These are phyloP conservation scores for Diadromus collaris DNA, from an alignment of 2,888 invertebrate species.

Conservation along the genomic window DNA sequence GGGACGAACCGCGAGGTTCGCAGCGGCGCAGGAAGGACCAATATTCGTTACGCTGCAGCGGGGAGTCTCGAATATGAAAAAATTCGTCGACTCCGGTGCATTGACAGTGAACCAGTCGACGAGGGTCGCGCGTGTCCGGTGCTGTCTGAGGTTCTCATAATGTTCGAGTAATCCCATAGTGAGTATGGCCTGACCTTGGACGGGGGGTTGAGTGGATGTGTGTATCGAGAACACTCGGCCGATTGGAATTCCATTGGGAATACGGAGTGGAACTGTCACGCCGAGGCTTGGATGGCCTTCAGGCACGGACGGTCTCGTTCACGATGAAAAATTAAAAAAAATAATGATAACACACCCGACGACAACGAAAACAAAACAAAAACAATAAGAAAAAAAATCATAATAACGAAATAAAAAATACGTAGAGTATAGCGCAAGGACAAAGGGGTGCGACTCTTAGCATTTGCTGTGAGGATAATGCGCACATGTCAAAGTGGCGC, in stretches of 20 bases:
- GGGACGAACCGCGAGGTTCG: neutral
- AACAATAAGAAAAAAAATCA: neutral
- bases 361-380: neutral
- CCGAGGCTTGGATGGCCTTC: neutral
- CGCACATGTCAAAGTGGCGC: constrained; percentile 1
- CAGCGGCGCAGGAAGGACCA: neutral
- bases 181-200: constrained; percentile 17
- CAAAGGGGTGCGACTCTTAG: neutral
- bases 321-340: neutral
- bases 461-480: neutral
- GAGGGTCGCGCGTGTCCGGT: neutral
- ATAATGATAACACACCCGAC: no score
- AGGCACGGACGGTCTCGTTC: neutral
- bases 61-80: neutral
- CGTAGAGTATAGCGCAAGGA: neutral
- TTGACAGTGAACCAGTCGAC: neutral
- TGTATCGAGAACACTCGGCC: constrained; percentile 31
- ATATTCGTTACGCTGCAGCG: neutral
- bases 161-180: constrained; percentile 23
- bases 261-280: neutral
- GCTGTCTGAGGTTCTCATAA: constrained; percentile 8
- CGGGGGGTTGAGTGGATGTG: constrained; percentile 25
- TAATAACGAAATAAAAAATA: constrained; percentile 4
- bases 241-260: constrained; percentile 29
- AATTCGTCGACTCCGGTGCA: neutral